Evolutionary conservation across 2,888 invertebrate genomes (phyloP).

Genomic region (Tholera decimalis): DNA sequence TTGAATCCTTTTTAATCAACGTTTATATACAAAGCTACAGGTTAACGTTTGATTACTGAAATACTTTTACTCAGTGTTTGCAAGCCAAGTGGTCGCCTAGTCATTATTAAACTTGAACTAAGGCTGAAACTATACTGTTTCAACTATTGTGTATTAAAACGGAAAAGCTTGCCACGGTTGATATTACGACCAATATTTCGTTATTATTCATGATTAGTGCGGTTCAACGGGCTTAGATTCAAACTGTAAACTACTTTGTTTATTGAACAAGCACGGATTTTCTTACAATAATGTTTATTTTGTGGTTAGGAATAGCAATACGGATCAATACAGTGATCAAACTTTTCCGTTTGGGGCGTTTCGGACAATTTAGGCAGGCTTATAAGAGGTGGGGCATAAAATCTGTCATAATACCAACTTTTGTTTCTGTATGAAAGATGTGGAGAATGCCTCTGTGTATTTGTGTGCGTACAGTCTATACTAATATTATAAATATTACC

Average conservation of each 20-base stretch:
- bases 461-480: no score
- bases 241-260: constrained; percentile 24
- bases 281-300: constrained; percentile 12
- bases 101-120: constrained; percentile 31
- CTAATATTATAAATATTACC: no score
- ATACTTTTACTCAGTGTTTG: constrained; percentile 20
- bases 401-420: not conserved
- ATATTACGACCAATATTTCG: constrained; percentile 44
- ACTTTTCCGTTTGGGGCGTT: constrained; percentile 1
- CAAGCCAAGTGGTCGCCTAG: constrained; percentile 1
- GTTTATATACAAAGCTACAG: not conserved
- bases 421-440: not conserved
- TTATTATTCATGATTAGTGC: constrained; percentile 50
- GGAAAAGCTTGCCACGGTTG: constrained; percentile 11
- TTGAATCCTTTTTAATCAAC: not conserved
- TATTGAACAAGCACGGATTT: not conserved
- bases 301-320: constrained; percentile 2
- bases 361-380: constrained; percentile 5
- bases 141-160: constrained; percentile 19
- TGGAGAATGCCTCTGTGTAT: no score
- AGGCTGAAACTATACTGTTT: not conserved
- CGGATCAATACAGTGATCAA: constrained; percentile 10
- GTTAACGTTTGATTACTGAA: not conserved
- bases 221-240: constrained; percentile 10
- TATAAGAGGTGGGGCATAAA: not conserved